Evolutionary conservation across 2,113 vertebrate species (phyloP).

Genomic region (Andinoacara biseriatus): DNA sequence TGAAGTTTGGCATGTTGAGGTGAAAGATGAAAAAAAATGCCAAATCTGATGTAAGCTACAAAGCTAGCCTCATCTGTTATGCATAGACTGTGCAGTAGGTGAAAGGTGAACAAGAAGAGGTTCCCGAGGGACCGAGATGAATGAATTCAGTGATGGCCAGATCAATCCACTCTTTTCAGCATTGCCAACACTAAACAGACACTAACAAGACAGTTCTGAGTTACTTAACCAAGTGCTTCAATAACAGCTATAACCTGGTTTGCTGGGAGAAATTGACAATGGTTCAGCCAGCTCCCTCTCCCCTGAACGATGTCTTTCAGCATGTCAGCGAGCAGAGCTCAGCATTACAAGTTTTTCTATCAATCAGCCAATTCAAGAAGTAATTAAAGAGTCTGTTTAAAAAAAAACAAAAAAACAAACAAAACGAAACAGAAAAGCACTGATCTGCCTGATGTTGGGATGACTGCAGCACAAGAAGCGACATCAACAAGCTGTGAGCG

Average conservation of each 20-base stretch:
- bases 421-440: not conserved
- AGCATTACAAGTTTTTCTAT: conserved; percentile 19
- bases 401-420: not conserved
- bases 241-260: conserved; percentile 33
- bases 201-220: conserved; percentile 33
- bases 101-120: conserved; percentile 60
- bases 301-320: conserved; percentile 27
- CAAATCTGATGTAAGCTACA: conserved; percentile 7
- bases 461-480: not conserved
- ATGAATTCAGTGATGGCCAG: conserved; percentile 36
- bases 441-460: conserved; percentile 19
- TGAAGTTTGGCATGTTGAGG: not conserved
- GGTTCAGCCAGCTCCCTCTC: conserved; percentile 20
- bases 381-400: not conserved
- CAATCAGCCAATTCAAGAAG: conserved; percentile 1
- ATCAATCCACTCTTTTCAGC: conserved; percentile 9
- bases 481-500: not conserved
- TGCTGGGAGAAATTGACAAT: conserved; percentile 33
- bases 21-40: not conserved
- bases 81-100: conserved; percentile 49
- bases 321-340: conserved; percentile 24
- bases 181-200: conserved; percentile 31
- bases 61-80: conserved; percentile 15
- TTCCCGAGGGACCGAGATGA: conserved; percentile 38
- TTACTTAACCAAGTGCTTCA: conserved; percentile 43